Evolutionary conservation across 2,797 vertebrate genomes (phyloP), one percentile per base, ranked within the genome.

Genomic region (Arrhamphus sclerolepis): DNA sequence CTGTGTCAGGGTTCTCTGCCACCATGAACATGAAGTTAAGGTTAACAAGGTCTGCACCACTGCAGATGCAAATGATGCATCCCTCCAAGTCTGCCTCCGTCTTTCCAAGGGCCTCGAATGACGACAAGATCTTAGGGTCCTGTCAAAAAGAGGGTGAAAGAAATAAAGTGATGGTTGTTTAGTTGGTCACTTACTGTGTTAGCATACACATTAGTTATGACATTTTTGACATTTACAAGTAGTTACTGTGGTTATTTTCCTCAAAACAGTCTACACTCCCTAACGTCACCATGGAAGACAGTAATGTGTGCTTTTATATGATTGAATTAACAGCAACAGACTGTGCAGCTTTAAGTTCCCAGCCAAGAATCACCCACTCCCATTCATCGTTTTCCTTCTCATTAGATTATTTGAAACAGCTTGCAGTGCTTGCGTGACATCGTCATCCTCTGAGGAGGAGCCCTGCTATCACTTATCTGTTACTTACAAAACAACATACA

Each of bases 1-100:
- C 95, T 39, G 92, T 82, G 78, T 99, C 97, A 1, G 93, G 84
- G 67, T 67, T 97, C 89, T 98, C 97, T 0, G 96, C 94, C 77
- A 99, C 95, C 95, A 99, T 92, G 90, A 95, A 98, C 65, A 95
- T 97, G 87, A 96, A 99, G 90, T 92, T 97, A 87, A 98, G 95
- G 93, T 99, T 99, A 85, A 99, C 97, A 84, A 99, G 93, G 84
- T 99, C 98, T 0, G 94, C 94, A 22, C 96, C 97, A 17, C 96
- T 97, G 92, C 98, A 99, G 79, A 99, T 93, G 62, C 96, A 98
- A 65, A 99, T 94, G 78, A 97, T 94, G 62, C 94, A 94, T 29
- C 96, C 96, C 69, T 99, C 97, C 76, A 99, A 56, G 65, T 99
- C 98, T 0, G 92, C 91, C 87, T 99, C 98, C 0, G 90, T 91